These are phyloP conservation scores for Puntigrus tetrazona DNA, from an alignment of 2,113 vertebrate species.

Conservation along the genomic window DNA sequence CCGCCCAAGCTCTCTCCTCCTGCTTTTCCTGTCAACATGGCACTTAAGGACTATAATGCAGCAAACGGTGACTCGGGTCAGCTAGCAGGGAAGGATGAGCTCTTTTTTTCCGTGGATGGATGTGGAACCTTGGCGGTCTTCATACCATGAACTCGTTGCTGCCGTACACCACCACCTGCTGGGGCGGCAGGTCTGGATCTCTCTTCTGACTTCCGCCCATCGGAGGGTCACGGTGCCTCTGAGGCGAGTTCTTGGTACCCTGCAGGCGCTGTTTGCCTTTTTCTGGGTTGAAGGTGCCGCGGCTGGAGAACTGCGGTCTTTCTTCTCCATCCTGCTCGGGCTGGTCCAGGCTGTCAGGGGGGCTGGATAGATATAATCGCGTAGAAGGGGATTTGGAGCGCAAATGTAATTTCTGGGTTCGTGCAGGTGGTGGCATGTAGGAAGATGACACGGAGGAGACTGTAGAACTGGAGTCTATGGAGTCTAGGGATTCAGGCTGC, in stretches of 20 bases:
- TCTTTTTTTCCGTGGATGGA: constrained; percentile 13
- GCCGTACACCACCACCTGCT: constrained; percentile 84
- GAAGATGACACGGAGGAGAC: constrained; percentile 75
- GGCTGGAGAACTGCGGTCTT: constrained; percentile 85
- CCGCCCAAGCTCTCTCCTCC: background rate
- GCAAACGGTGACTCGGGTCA: constrained; percentile 48
- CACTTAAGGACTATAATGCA: constrained; percentile 67
- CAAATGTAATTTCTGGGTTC: constrained; percentile 84
- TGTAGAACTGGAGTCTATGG: constrained; percentile 69
- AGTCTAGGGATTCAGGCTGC: constrained; percentile 81
- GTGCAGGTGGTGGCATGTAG: constrained; percentile 75
- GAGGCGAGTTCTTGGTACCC: constrained; percentile 80
- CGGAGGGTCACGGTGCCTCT: constrained; percentile 77
- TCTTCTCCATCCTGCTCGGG: constrained; percentile 77
- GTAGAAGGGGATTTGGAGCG: constrained; percentile 83
- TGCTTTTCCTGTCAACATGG: constrained; percentile 51
- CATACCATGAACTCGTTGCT: constrained; percentile 98
- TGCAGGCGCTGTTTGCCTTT: constrained; percentile 93
- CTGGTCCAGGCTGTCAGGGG: constrained; percentile 49
- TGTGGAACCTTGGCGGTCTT: constrained; percentile 64
- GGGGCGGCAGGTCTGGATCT: constrained; percentile 79
- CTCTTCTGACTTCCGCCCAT: constrained; percentile 76
- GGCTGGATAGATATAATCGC: constrained; percentile 54
- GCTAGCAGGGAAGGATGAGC: constrained; percentile 50
- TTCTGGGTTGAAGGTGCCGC: constrained; percentile 91